Conservation (phyloP, 2,113 vertebrate genomes). For the Columba janthina region DNA sequence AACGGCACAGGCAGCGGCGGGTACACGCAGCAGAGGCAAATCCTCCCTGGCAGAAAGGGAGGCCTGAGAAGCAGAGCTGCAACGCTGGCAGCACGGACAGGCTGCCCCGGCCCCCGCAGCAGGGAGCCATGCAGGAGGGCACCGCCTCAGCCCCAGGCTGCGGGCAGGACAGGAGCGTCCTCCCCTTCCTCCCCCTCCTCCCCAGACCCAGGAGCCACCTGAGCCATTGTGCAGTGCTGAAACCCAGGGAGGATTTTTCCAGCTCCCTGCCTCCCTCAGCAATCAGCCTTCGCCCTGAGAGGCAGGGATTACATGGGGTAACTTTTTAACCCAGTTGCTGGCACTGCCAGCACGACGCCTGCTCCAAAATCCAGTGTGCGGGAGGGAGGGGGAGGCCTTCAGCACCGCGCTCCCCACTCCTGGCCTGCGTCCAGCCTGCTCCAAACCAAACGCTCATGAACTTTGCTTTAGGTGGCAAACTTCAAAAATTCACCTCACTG, state of each 20-base stretch:
- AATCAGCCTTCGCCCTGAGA: background rate
- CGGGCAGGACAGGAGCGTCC: background rate
- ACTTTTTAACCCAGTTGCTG: constrained; percentile 29
- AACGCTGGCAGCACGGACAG: rapidly evolving
- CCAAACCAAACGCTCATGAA: background rate
- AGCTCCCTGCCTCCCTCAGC: background rate
- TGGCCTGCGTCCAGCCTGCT: background rate
- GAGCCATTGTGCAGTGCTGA: rapidly evolving
- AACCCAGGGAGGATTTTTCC: background rate
- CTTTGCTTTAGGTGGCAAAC: constrained; percentile 54
- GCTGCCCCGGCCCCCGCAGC: background rate
- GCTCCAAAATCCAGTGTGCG: rapidly evolving
- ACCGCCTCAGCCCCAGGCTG: background rate
- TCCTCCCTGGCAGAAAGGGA: background rate
- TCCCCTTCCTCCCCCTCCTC: background rate
- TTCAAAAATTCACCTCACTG: background rate
- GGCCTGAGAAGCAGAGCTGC: background rate
- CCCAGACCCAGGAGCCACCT: background rate
- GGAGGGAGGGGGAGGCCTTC: background rate
- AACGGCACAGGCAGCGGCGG: rapidly evolving
- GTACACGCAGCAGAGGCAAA: rapidly evolving
- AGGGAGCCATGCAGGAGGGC: background rate
- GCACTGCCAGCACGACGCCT: background rate
- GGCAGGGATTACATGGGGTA: background rate
- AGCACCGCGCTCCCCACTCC: background rate